Conservation (phyloP, 2,113 vertebrate species). For the Caranx ignobilis region DNA sequence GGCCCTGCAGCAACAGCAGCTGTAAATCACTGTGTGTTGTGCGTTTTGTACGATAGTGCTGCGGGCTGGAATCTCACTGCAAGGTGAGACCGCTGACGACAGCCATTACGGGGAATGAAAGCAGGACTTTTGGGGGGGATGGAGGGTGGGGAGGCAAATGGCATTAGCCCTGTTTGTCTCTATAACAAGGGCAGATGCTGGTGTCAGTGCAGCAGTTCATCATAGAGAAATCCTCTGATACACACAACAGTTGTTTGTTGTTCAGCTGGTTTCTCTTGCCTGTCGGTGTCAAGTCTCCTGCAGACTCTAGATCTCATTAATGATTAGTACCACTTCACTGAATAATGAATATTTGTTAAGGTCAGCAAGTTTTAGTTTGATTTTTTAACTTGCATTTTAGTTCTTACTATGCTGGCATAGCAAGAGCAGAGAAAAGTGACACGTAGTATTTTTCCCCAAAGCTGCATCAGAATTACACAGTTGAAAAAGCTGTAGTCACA, state of each 20-base stretch:
- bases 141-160: slow-evolving; percentile 22
- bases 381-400: too few relatives aligned
- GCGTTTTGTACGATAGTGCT: slow-evolving; percentile 57
- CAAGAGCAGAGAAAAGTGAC: too few relatives aligned
- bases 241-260: neutral
- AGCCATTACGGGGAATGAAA: slow-evolving; percentile 66
- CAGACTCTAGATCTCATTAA: neutral
- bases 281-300: neutral
- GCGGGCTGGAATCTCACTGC: slow-evolving; percentile 63
- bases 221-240: slow-evolving; percentile 12
- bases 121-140: slow-evolving; percentile 25
- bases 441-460: neutral
- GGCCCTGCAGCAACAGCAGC: slow-evolving; percentile 68
- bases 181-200: slow-evolving; percentile 49
- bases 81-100: slow-evolving; percentile 69
- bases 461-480: neutral
- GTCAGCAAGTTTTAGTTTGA: neutral
- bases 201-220: slow-evolving; percentile 9
- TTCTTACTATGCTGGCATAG: too few relatives aligned
- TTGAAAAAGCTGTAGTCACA: neutral
- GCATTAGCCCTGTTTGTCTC: slow-evolving; percentile 38
- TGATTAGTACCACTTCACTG: neutral
- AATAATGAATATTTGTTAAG: neutral
- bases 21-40: slow-evolving; percentile 76
- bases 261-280: neutral